These are phyloP conservation scores for Sesia apiformis DNA, from an alignment of 2,888 invertebrate genomes.

Conservation along the genomic window DNA sequence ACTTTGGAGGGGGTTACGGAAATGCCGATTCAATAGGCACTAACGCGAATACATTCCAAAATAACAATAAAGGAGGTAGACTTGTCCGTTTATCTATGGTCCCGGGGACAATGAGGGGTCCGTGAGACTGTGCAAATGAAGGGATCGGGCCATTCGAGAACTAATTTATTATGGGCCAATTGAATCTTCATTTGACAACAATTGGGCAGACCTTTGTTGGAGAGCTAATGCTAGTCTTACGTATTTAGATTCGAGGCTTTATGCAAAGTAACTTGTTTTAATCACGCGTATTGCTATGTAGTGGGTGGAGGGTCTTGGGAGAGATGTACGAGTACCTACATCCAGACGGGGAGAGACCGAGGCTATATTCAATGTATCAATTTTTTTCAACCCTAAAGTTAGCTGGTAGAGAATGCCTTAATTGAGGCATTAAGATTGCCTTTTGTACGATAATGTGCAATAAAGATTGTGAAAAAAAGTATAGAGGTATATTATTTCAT, in stretches of 20 bases:
- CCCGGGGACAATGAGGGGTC: slow-evolving; percentile 24
- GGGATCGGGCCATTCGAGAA: slow-evolving; percentile 27
- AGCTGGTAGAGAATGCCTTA: too few species aligned
- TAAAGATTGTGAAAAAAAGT: too few species aligned
- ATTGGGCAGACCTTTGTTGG: slow-evolving; percentile 47
- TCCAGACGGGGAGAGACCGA: too few species aligned
- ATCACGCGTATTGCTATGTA: background rate
- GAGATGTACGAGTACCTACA: too few species aligned
- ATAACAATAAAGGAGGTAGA: slow-evolving; percentile 38
- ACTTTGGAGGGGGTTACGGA: background rate
- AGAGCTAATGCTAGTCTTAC: background rate
- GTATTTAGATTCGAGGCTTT: slow-evolving; percentile 10
- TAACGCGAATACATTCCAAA: slow-evolving; percentile 28
- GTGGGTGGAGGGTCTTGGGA: too few species aligned
- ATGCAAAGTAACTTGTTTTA: background rate
- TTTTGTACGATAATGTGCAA: too few species aligned
- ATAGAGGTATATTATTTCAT: too few species aligned
- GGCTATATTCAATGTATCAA: too few species aligned
- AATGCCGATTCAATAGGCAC: slow-evolving; percentile 23
- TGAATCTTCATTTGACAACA: slow-evolving; percentile 71
- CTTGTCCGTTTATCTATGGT: slow-evolving; percentile 27
- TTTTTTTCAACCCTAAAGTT: too few species aligned
- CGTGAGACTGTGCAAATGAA: slow-evolving; percentile 49
- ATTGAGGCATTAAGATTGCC: too few species aligned
- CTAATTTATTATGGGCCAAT: slow-evolving; percentile 54